These are phyloP conservation scores for Allolobophora icterica DNA, from an alignment of 2,888 invertebrate genomes.

Conservation along the genomic window DNA sequence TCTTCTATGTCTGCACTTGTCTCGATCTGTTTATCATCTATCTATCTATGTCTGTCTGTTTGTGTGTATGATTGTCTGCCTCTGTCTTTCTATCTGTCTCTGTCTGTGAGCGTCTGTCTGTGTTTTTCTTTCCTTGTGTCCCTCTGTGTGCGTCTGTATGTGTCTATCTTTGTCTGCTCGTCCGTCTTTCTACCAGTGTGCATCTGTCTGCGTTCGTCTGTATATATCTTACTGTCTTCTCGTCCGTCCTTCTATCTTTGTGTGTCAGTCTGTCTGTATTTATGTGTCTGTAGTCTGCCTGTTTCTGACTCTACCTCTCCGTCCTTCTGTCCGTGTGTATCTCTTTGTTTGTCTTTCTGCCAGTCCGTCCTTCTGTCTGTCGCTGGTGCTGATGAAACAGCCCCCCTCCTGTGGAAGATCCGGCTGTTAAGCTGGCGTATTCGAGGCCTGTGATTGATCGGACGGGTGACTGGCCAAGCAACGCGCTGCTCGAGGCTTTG, in stretches of 20 bases:
- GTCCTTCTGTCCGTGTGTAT: no score
- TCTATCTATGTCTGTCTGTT: no score
- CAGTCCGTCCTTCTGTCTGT: no score
- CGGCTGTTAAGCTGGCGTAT: conserved; percentile 4
- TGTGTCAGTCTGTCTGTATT: neutral
- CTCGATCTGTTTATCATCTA: no score
- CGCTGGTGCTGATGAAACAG: neutral
- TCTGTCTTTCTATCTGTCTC: neutral
- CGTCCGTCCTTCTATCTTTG: neutral
- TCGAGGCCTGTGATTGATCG: neutral
- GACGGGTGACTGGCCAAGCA: neutral
- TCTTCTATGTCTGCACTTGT: no score
- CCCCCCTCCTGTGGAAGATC: no score
- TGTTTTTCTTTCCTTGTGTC: no score
- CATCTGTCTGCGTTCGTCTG: neutral
- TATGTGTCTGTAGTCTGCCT: neutral
- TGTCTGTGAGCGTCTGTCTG: neutral
- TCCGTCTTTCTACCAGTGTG: neutral
- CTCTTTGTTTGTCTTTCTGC: no score
- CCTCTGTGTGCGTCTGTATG: neutral
- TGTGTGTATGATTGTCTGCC: neutral
- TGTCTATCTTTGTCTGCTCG: neutral
- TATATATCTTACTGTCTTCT: no score
- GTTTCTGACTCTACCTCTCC: no score
- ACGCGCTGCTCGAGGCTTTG: neutral